Evolutionary conservation across 2,113 vertebrate genomes (phyloP).

Genomic region (Polypterus senegalus): DNA sequence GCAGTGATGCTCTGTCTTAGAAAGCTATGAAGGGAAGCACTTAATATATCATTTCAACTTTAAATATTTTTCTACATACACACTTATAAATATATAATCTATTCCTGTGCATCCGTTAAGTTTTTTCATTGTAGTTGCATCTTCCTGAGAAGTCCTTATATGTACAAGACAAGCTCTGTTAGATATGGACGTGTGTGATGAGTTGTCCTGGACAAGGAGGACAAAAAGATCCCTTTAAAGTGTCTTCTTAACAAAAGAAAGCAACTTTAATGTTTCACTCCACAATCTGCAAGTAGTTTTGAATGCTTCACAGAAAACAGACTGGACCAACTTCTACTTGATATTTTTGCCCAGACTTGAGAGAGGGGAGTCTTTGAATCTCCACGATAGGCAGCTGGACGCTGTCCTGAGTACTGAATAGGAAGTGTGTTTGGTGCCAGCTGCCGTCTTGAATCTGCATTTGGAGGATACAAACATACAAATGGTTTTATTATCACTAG

Average conservation of each 20-base stretch:
- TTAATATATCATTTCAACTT: background rate
- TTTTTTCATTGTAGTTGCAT: constrained; percentile 33
- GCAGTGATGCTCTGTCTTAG: constrained; percentile 33
- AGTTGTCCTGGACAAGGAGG: background rate
- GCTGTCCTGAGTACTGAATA: constrained; percentile 81
- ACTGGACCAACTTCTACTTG: constrained; percentile 73
- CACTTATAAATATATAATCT: constrained; percentile 34
- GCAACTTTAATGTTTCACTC: background rate
- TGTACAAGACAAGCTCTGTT: constrained; percentile 3
- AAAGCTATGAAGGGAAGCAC: constrained; percentile 46
- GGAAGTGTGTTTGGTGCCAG: constrained; percentile 78
- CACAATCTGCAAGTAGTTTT: background rate
- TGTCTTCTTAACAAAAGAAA: background rate
- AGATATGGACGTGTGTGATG: background rate
- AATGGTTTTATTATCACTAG: background rate
- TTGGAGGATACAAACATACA: background rate
- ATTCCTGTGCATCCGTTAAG: constrained; percentile 26
- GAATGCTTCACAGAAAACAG: constrained; percentile 75
- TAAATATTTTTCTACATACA: too few relatives aligned
- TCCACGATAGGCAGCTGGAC: constrained; percentile 75
- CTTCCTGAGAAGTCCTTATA: constrained; percentile 42
- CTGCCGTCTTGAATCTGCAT: constrained; percentile 82
- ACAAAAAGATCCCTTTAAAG: background rate
- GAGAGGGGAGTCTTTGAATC: constrained; percentile 49
- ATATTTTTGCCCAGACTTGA: constrained; percentile 43